phyloP scores from a whole-genome alignment of 64 coral and sea anemone genomes.

The Platygyra sinensis region DNA sequence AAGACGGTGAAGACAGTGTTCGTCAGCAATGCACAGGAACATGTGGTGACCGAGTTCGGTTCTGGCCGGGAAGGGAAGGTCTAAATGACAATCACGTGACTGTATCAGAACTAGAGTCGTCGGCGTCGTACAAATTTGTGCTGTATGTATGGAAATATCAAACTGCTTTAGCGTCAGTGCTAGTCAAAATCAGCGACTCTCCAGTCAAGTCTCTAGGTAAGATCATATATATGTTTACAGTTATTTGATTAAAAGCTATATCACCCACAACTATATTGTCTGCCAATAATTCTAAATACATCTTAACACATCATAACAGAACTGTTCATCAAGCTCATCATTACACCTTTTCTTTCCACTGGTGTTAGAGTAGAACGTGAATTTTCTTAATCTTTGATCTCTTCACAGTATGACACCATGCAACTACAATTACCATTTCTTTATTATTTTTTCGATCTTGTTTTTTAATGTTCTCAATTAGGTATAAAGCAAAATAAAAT shows the following conservation, averaged over 20 bases:
- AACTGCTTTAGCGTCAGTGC: constrained; percentile 7
- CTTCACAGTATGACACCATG: too few relatives aligned
- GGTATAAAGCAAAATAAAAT: too few relatives aligned
- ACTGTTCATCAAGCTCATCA: too few relatives aligned
- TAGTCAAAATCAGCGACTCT: not conserved
- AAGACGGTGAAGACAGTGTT: not conserved
- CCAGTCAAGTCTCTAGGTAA: not conserved
- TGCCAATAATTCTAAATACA: too few relatives aligned
- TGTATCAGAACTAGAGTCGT: constrained; percentile 3
- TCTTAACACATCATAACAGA: too few relatives aligned
- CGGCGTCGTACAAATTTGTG: constrained; percentile 29
- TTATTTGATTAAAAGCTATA: not conserved
- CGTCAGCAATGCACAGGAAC: not conserved
- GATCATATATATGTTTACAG: not conserved
- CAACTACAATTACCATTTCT: too few relatives aligned
- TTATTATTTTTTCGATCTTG: too few relatives aligned
- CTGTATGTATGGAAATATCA: constrained; percentile 24
- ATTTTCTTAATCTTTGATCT: too few relatives aligned
- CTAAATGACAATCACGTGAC: constrained; percentile 18
- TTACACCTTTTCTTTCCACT: too few relatives aligned
- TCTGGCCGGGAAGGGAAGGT: constrained; percentile 14
- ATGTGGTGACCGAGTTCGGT: constrained; percentile 22
- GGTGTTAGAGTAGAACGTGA: too few relatives aligned
- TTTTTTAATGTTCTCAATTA: too few relatives aligned
- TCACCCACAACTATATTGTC: too few relatives aligned